These are phyloP conservation scores for Branchipolynoe longqiensis DNA, from an alignment of 2,888 invertebrate species.

Conservation along the genomic window DNA sequence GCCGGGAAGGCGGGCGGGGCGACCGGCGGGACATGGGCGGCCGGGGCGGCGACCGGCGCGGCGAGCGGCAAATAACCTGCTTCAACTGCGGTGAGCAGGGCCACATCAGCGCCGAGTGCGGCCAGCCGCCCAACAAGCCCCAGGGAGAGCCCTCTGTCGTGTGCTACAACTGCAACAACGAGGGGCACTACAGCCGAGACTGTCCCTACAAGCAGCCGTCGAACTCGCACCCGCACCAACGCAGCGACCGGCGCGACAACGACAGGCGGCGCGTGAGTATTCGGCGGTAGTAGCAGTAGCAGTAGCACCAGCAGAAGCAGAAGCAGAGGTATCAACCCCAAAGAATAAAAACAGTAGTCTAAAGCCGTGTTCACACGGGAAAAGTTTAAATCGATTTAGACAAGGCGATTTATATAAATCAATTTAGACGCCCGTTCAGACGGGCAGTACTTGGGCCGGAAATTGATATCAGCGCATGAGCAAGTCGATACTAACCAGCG, in stretches of 20 bases:
- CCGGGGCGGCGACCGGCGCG: background rate
- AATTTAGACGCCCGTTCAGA: too few species aligned
- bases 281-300: too few species aligned
- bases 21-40: background rate
- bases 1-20: background rate
- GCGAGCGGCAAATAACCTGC: background rate
- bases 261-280: background rate
- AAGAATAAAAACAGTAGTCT: too few species aligned
- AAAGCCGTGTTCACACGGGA: too few species aligned
- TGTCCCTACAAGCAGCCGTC: conserved; percentile 6
- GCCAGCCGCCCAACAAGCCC: too few species aligned
- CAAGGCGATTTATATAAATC: too few species aligned
- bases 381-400: too few species aligned
- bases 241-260: background rate
- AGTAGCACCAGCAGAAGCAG: too few species aligned
- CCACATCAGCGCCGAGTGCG: background rate
- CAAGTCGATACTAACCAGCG: too few species aligned
- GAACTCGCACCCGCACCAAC: background rate
- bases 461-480: too few species aligned
- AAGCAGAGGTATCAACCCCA: too few species aligned
- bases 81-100: conserved; percentile 20
- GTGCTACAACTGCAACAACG: conserved; percentile 1
- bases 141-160: background rate
- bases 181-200: background rate
- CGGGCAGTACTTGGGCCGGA: too few species aligned